Conservation (phyloP, 2,888 invertebrate genomes). For the Himalopsyche anomala region DNA sequence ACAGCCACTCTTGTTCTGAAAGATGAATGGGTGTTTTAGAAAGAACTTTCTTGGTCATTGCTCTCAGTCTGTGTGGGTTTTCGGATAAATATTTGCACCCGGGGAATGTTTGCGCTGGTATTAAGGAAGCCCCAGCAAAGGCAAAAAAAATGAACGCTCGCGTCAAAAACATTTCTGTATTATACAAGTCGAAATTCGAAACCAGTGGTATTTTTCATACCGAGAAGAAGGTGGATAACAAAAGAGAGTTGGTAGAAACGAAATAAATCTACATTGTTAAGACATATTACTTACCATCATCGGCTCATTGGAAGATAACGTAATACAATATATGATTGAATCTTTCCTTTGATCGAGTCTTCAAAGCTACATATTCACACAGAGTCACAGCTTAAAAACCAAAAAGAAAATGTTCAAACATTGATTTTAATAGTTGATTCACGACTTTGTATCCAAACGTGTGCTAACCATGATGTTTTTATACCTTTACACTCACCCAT, state of each 20-base stretch:
- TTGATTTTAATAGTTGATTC: too few relatives aligned
- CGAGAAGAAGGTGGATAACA: conserved; percentile 12
- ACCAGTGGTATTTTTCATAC: not conserved
- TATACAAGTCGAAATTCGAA: not conserved
- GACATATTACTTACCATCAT: not conserved
- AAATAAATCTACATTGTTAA: not conserved
- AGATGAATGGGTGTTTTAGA: conserved; percentile 59
- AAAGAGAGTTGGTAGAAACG: conserved; percentile 1
- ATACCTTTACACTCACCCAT: too few relatives aligned
- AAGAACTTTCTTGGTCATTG: conserved; percentile 57
- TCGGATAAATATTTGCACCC: conserved; percentile 40
- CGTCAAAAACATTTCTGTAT: conserved; percentile 32
- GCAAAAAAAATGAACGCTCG: not conserved
- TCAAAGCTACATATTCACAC: too few relatives aligned
- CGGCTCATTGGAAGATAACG: too few relatives aligned
- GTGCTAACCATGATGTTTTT: too few relatives aligned
- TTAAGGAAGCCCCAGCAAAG: not conserved
- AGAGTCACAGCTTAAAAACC: too few relatives aligned
- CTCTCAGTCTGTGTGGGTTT: conserved; percentile 43
- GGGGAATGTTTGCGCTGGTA: conserved; percentile 35
- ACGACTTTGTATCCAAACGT: too few relatives aligned
- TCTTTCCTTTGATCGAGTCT: too few relatives aligned
- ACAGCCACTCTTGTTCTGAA: conserved; percentile 61
- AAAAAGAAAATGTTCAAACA: too few relatives aligned
- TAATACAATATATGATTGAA: too few relatives aligned